phyloP scores from a whole-genome alignment of 2,113 vertebrate species.

The Oreocharis arfaki region DNA sequence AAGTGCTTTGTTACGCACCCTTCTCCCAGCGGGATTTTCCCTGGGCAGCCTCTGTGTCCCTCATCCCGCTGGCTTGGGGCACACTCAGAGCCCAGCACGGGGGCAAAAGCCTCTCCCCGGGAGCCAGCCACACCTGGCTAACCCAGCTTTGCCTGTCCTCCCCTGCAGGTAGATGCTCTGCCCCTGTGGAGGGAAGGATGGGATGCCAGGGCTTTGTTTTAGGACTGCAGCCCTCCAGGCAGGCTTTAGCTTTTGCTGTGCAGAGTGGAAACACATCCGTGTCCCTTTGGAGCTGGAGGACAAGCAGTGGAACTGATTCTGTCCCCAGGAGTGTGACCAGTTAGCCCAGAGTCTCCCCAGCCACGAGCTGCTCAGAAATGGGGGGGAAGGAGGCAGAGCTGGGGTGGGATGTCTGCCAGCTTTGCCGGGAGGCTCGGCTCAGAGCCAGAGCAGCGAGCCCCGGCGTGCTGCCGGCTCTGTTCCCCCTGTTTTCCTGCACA shows the following conservation, averaged over 20 bases:
- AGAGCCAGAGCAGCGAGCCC: not conserved
- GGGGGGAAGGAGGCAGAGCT: not conserved
- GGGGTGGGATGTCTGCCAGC: not conserved
- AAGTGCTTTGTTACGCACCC: not conserved
- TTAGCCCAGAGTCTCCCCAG: not conserved
- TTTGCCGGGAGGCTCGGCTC: not conserved
- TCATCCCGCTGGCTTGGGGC: rapidly evolving
- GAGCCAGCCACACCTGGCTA: not conserved
- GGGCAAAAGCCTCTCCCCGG: not conserved
- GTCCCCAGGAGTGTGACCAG: too few relatives aligned
- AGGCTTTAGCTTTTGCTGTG: not conserved
- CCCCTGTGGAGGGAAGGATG: not conserved
- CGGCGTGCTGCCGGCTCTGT: rapidly evolving
- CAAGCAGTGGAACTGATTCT: not conserved
- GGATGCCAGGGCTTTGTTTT: not conserved
- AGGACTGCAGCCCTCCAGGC: not conserved
- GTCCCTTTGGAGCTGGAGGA: not conserved
- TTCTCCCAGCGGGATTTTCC: not conserved
- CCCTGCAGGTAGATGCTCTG: not conserved
- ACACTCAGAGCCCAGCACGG: rapidly evolving
- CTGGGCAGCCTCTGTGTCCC: rapidly evolving
- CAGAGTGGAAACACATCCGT: rapidly evolving
- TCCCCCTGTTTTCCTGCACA: not conserved
- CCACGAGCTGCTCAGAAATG: not conserved
- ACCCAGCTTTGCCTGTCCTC: not conserved